A percentile compares a stretch with the other conserved stretches of the same genome.
These are phyloP conservation scores for Drosophila trapezifrons DNA, from an alignment of 1,140 invertebrate species.

Conservation along the genomic window DNA sequence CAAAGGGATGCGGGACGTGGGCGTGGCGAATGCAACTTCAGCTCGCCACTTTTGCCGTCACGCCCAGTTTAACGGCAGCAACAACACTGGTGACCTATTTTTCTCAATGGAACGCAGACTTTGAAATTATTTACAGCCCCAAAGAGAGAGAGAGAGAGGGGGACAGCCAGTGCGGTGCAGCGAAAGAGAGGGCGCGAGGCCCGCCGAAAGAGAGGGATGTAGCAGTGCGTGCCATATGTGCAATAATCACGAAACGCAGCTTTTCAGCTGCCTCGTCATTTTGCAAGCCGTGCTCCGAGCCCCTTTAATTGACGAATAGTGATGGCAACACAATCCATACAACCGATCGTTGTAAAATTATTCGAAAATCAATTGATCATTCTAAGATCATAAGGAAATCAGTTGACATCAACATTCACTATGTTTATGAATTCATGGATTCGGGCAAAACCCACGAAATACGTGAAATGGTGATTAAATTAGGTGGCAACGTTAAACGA, in stretches of 20 bases:
- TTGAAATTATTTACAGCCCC: conserved; percentile 76
- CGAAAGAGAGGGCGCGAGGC: conserved; percentile 4
- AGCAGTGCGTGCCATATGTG: conserved; percentile 26
- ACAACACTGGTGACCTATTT: conserved; percentile 74
- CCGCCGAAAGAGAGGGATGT: conserved; percentile 8
- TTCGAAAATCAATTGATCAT: background rate
- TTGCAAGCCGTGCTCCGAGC: conserved; percentile 57
- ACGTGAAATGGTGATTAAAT: too few relatives aligned
- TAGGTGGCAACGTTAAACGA: too few relatives aligned
- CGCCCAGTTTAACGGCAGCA: conserved; percentile 75
- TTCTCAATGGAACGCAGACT: conserved; percentile 51
- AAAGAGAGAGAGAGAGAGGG: conserved; percentile 27
- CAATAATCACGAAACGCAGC: conserved; percentile 63
- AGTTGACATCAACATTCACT: background rate
- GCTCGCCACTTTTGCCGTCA: conserved; percentile 74
- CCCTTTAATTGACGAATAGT: conserved; percentile 35
- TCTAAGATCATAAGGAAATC: too few relatives aligned
- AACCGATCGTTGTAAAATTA: too few relatives aligned
- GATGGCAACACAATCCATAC: conserved; percentile 7
- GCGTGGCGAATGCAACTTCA: conserved; percentile 66
- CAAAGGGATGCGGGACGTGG: conserved; percentile 9
- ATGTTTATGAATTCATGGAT: background rate
- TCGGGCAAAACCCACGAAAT: background rate
- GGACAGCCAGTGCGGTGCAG: conserved; percentile 30
- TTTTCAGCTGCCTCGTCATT: conserved; percentile 61